phyloP scores from a whole-genome alignment of 2,797 vertebrate species.

The Gymnoscopelus braueri region DNA sequence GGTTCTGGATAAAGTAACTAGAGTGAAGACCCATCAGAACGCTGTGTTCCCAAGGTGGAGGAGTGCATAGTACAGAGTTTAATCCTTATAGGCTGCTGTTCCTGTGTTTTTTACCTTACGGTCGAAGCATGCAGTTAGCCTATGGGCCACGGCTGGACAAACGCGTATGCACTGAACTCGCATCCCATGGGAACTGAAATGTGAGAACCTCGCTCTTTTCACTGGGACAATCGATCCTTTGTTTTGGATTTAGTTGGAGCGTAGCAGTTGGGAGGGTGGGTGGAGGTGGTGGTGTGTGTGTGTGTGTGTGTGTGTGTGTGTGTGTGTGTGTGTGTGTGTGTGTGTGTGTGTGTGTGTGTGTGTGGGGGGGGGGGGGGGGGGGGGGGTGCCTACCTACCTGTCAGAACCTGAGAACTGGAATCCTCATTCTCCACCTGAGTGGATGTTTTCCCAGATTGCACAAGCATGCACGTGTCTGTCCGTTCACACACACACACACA shows the following conservation, averaged over 20 bases:
- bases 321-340: constrained; percentile 6
- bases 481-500: too few relatives aligned
- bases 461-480: background rate
- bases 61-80: too few relatives aligned
- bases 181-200: constrained; percentile 70
- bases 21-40: too few relatives aligned
- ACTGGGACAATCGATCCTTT: constrained; percentile 72
- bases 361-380: constrained; percentile 40
- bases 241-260: constrained; percentile 51
- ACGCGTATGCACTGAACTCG: constrained; percentile 40
- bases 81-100: too few relatives aligned
- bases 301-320: constrained; percentile 9
- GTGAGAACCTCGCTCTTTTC: constrained; percentile 49
- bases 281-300: background rate
- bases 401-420: constrained; percentile 61
- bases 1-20: too few relatives aligned
- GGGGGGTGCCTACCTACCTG: constrained; percentile 40
- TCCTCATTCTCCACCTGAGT: constrained; percentile 50
- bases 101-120: background rate
- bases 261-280: background rate
- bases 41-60: too few relatives aligned
- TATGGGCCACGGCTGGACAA: constrained; percentile 5
- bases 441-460: constrained; percentile 46
- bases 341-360: constrained; percentile 28
- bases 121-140: background rate